phyloP scores from a whole-genome alignment of 2,797 vertebrate genomes.

The Heterohyrax brucei region DNA sequence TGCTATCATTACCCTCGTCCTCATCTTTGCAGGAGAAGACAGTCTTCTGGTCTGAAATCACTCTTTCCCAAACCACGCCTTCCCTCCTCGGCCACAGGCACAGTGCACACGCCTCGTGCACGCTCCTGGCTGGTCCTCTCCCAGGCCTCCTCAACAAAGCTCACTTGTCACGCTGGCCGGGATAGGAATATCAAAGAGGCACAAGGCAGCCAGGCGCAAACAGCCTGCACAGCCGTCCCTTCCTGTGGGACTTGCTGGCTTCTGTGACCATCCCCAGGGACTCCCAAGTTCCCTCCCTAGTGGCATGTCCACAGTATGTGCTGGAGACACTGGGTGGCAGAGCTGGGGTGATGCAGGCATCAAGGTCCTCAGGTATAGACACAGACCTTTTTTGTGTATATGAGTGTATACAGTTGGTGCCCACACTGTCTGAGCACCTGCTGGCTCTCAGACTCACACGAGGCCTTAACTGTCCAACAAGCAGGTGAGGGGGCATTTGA shows the following conservation, averaged over 20 bases:
- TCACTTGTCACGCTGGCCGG: not conserved
- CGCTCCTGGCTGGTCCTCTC: not conserved
- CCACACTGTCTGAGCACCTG: not conserved
- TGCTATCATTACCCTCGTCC: rapidly evolving
- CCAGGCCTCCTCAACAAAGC: constrained; percentile 21
- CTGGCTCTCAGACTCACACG: not conserved
- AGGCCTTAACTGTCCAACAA: too few relatives aligned
- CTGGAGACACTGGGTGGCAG: not conserved
- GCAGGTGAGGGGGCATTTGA: not conserved
- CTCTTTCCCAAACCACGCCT: not conserved
- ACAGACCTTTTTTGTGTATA: not conserved
- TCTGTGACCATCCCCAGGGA: not conserved
- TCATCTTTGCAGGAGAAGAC: not conserved
- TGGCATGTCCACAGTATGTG: rapidly evolving
- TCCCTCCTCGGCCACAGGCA: not conserved
- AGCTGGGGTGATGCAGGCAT: rapidly evolving
- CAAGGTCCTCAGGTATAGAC: rapidly evolving
- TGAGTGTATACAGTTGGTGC: not conserved
- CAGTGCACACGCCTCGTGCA: not conserved
- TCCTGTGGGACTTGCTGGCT: not conserved
- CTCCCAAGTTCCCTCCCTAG: not conserved
- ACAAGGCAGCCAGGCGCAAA: too few relatives aligned
- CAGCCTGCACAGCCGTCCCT: not conserved
- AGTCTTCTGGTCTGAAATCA: not conserved
- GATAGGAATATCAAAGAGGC: not conserved